These are phyloP conservation scores for Epiblema foenella DNA, from an alignment of 2,888 invertebrate species.

Conservation along the genomic window DNA sequence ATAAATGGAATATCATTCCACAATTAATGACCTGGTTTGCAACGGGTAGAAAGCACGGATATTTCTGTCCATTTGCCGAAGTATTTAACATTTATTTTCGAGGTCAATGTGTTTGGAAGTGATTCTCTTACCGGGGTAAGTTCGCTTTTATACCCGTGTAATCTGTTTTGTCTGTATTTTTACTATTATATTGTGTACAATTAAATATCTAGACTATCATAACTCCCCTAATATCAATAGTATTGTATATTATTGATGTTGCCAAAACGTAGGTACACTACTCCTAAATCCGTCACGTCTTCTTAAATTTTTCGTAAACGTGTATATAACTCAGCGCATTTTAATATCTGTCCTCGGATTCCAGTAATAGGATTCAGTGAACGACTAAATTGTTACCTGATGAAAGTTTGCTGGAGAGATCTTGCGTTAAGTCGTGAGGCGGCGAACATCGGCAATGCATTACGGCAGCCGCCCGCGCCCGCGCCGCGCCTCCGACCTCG, in stretches of 20 bases:
- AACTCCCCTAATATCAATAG: background rate
- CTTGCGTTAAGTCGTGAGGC: slow-evolving; percentile 40
- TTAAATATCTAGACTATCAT: too few species aligned
- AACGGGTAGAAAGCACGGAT: background rate
- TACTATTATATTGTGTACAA: too few species aligned
- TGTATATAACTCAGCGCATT: slow-evolving; percentile 16
- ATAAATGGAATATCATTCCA: too few species aligned
- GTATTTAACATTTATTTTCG: background rate
- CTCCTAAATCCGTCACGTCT: background rate
- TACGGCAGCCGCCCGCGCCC: slow-evolving; percentile 51
- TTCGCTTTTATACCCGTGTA: too few species aligned
- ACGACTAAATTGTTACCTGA: slow-evolving; percentile 40
- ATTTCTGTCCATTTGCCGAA: background rate
- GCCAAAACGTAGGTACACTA: background rate
- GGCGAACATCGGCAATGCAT: slow-evolving; percentile 58
- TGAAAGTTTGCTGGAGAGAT: slow-evolving; percentile 43
- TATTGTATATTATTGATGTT: background rate
- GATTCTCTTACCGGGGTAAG: too few species aligned
- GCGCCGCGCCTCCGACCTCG: slow-evolving; percentile 56
- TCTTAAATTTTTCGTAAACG: slow-evolving; percentile 8
- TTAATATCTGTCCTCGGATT: slow-evolving; percentile 37
- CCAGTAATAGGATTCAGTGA: slow-evolving; percentile 40
- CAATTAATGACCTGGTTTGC: too few species aligned
- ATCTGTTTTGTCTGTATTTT: too few species aligned
- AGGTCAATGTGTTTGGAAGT: background rate